Evolutionary conservation across 2,113 vertebrate genomes (phyloP), one percentile per base, ranked within the genome.

Genomic region (Sinocyclocheilus maitianheensis): DNA sequence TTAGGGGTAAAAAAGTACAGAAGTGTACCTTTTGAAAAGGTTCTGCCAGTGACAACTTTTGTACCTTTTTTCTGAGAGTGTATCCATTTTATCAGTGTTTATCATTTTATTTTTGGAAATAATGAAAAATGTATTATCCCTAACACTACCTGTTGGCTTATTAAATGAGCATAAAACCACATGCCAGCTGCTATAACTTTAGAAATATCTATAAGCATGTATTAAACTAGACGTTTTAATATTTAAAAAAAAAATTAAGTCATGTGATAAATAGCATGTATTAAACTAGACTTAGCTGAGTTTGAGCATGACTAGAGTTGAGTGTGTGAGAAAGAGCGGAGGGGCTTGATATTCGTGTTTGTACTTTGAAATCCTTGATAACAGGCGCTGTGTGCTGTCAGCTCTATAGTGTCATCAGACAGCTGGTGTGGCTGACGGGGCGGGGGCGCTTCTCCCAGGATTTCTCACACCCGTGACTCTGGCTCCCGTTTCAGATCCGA

Each of bases 401-500:
- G 89, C 80, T 90, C 84, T 40, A 63, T 40, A 63, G 89, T 91
- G 90, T 90, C 89, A 88, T 89, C 88, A 85, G 88, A 91, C 91
- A 91, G 91, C 90, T 91, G 90, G 82, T 86, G 86, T 16, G 78
- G 53, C 53, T 58, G 76, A 30, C 4, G 78, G 76, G 72, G 43
- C 18, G 62, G 30, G 71, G 83, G 60, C 14, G 83, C 46, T 87
- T 89, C 91, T 91, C 84, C 86, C 58, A 7, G 79, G 88, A 92
- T 94, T 96, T 96, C 96, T 94, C 96, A 96, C 94, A 95, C 93
- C 75, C 51, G 55, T 88, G 82, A 80, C 92, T 89, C 89, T 65
- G 88, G 89, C 40, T 78, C 88, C 69, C 63, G 40, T 91, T 94
- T 95, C 92, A 94, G 91, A 80, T 11, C 20, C 8, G 48, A 20